Base-by-base conservation (phyloP, 2,113 vertebrate genomes). In the Trogon melanurus region DNA sequence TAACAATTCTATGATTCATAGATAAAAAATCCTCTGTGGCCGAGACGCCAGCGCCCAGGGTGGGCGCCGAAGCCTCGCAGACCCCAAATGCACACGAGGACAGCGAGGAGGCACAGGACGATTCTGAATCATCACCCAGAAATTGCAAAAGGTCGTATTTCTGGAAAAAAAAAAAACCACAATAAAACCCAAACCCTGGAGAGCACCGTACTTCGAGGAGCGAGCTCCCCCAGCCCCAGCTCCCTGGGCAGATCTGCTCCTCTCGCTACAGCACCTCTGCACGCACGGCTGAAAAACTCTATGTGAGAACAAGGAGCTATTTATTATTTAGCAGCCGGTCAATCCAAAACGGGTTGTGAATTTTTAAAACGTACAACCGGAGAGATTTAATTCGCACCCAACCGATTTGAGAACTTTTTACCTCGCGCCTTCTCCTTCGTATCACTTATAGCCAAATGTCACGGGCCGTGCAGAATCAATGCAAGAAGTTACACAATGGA, bases 271-370 rank as follows among this genome's bases (percentile, higher is more conserved):
- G 65, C 73, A 60, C 48, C 84, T 81, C 48, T 27, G 9, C 1
- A 2, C 2, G 64, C 14, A 4, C 38, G 10, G 62, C 29, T 16
- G 41, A 47, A 41, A 65, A 89, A 65, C 44, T 7, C 89, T 25
- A 38, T 5, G 4, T 2, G 22, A 70, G 74, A 85, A 65, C 79
- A 73, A 69, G 62, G 67, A 16, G 2, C 53, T 54, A 58, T 85
- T 94, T 47, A 95, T 93, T 94, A 89, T 92, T 95, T 82, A 91
- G 34, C 74, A 94, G 79, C 54, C 20, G 85, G 74, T 70, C 84
- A 79, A 64, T 67, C 91, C 90, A 82, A 96, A 95, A 88, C 8
- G 60, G 67, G 79, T 34, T 85, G 64, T 70, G 60, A 82, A 89
- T 85, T 91, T 95, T 93, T 94, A 82, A 95, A 95, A 66, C 36